Conservation (phyloP, 2,888 invertebrate species). For the Argyresthia albistria region DNA sequence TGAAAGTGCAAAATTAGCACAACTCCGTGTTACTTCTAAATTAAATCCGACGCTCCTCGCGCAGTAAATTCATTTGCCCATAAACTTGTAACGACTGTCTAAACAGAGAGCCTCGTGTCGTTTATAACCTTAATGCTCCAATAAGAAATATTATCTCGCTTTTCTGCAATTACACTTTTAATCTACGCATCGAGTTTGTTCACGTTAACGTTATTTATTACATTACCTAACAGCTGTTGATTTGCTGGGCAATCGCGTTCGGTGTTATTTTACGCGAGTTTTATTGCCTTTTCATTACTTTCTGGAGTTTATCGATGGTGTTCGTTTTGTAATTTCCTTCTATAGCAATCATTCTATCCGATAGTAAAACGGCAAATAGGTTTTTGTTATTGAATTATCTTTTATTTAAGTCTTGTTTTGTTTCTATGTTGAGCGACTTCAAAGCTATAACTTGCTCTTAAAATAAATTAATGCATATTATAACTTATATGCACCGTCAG, state of each 20-base stretch:
- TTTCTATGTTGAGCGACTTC: neutral
- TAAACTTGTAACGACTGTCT: constrained; percentile 64
- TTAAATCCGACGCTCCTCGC: constrained; percentile 46
- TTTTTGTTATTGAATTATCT: too few species aligned
- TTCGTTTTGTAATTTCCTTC: neutral
- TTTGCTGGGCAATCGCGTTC: neutral
- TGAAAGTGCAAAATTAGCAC: constrained; percentile 53
- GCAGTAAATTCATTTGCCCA: constrained; percentile 60
- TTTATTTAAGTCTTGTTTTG: neutral
- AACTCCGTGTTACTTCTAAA: constrained; percentile 56
- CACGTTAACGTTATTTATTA: neutral
- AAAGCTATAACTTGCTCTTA: too few species aligned
- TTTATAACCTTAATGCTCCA: constrained; percentile 50
- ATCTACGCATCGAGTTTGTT: constrained; percentile 20
- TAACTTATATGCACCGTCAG: constrained; percentile 15
- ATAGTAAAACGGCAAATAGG: too few species aligned
- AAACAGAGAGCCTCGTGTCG: constrained; percentile 60
- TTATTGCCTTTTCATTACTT: neutral
- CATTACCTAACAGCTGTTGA: neutral
- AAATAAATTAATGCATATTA: neutral
- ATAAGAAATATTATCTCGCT: constrained; percentile 32
- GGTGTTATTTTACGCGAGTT: neutral
- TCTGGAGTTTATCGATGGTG: neutral
- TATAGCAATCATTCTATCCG: neutral
- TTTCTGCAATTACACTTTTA: constrained; percentile 27